These are phyloP conservation scores for Acrocephalus arundinaceus DNA, from an alignment of 2,113 vertebrate species.

Conservation along the genomic window DNA sequence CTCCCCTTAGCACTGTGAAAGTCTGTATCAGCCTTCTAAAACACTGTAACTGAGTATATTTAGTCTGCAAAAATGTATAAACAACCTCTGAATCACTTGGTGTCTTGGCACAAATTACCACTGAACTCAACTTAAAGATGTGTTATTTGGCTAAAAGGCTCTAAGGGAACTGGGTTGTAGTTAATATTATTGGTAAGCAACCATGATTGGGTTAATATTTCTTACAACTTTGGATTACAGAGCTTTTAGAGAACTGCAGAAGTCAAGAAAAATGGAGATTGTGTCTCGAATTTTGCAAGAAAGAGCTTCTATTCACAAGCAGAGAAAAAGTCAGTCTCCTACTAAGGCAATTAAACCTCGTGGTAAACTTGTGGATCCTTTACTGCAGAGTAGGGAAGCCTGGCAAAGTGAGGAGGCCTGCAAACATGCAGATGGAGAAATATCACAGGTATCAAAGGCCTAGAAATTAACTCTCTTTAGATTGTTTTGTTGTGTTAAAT, in stretches of 20 bases:
- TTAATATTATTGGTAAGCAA: background rate
- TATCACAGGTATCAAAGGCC: background rate
- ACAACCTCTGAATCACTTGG: background rate
- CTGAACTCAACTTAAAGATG: background rate
- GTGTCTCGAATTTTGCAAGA: conserved; percentile 79
- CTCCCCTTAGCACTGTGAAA: background rate
- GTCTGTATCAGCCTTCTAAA: background rate
- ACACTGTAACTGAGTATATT: background rate
- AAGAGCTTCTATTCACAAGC: conserved; percentile 55
- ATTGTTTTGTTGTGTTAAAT: background rate
- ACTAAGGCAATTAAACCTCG: background rate
- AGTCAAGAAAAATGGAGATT: conserved; percentile 79
- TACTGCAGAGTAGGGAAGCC: conserved; percentile 48
- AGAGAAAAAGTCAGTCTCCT: background rate
- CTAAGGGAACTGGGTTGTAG: background rate
- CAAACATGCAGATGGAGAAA: background rate
- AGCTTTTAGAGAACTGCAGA: conserved; percentile 78
- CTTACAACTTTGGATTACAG: conserved; percentile 69
- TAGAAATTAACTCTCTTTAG: too few species aligned
- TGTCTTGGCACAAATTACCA: background rate
- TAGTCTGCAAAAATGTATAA: background rate
- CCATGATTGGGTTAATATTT: background rate
- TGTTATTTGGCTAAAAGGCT: background rate
- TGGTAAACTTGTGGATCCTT: background rate
- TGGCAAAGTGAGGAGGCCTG: conserved; percentile 44